Evolutionary conservation across 2,888 invertebrate species (phyloP), one percentile per base, ranked within the genome.

Genomic region (Hedychridium roseum): DNA sequence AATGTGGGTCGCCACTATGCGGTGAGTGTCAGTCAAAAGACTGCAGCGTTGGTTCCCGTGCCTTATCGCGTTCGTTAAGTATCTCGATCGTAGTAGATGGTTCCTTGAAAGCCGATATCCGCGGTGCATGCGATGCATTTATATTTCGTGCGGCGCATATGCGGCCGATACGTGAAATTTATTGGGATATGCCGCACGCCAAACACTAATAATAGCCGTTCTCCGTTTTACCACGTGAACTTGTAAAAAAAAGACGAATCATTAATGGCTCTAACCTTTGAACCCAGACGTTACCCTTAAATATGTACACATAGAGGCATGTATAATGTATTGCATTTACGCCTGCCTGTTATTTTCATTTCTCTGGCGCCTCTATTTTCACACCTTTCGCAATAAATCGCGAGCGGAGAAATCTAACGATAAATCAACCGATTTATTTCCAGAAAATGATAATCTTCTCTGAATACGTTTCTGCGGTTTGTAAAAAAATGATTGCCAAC

Each of bases 11-110:
- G 16, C n/a, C 16, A 32, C 14, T 16, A 16, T n/a, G 3, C 15
- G 42, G 42, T 42, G 35, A 42, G 34, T 34, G 42, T 35, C 34
- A 28, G 16, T 35, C 42, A 42, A 42, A 35, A 30, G 12, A 21
- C 34, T 16, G 15, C 14, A 7, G 12, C 17, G 42, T 6, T 12
- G 3, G 26, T n/a, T 6, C 17, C 21, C 42, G 38, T 38, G 42
- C 42, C 34, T 42, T 42, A 34, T 32, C 34, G 30, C 26, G 20
- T 27, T 17, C 27, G 43, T 43, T 43, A 43, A 38, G 18, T 37
- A 38, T 43, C 27, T 17, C 7, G 38, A 43, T 17, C 9, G 35
- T 35, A 35, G 20, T 35, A 11, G 20, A 35, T 18, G 35, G 35
- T 17, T 35, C 34, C 42, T 42, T 42, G 21, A 21, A 34, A 34